Evolutionary conservation across 2,888 invertebrate genomes (phyloP), one percentile per base, ranked within the genome.

Genomic region (Euplexia lucipara): DNA sequence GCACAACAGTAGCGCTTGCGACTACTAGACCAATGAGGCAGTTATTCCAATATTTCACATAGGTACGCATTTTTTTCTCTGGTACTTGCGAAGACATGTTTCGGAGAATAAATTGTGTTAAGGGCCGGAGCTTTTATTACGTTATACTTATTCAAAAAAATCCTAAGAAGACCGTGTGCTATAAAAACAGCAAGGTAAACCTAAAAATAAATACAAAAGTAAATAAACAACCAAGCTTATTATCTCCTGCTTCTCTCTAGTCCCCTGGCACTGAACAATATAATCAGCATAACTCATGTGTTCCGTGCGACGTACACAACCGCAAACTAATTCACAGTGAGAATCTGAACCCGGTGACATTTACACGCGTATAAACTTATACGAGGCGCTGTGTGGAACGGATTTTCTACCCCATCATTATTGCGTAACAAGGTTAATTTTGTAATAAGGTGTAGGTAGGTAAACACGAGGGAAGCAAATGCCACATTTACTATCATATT

Each of bases 321-420:
- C 53, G 48, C 58, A 44, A 73, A 77, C 72, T 68, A 71, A 72
- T 75, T 68, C 60, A 61, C 63, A 61, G 63, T 56, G 45, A 57
- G 54, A 78, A 61, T 72, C 65, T 52, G 45, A 62, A 52, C 62
- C 22, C 57, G n/a, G n/a, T 61, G 58, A 67, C 62, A 75, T 75
- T 52, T 45, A 65, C 37, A 59, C 39, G 41, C 44, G 30, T 30
- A 16, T 62, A 32, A 58, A 73, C 44, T 56, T 30, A 30, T 44
- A 57, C 20, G 20, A 18, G n/a, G 16, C 37, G 22, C 41, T 59
- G 59, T 49, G 52, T 58, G 16, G 8, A 39, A 39, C 39, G 34
- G 42, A 66, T 65, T 65, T 65, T 58, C 58, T 22, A 58, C 41
- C 18, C 52, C 12, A 14, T 52, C 26, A 4, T 37, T 37, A 22